These are phyloP conservation scores for Onychostoma macrolepis DNA, from an alignment of 2,113 vertebrate genomes.

Conservation along the genomic window DNA sequence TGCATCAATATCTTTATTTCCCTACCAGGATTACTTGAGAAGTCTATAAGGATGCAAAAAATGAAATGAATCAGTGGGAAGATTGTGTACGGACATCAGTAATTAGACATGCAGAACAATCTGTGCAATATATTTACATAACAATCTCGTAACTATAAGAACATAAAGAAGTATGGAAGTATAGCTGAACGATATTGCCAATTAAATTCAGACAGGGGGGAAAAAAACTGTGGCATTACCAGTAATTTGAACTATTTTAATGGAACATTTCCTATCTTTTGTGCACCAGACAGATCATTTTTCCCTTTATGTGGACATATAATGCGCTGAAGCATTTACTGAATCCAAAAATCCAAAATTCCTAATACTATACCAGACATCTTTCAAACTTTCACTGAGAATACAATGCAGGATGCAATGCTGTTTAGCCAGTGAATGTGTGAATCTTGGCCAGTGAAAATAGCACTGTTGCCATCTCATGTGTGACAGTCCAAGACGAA, in stretches of 20 bases:
- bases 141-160: not conserved
- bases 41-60: not conserved
- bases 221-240: not conserved
- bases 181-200: not conserved
- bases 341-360: not conserved
- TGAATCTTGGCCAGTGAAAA: constrained; percentile 29
- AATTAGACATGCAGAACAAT: not conserved
- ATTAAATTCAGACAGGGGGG: not conserved
- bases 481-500: constrained; percentile 13
- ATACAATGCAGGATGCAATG: not conserved
- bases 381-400: not conserved
- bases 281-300: not conserved
- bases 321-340: not conserved
- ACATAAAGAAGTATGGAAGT: not conserved
- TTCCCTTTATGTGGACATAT: not conserved
- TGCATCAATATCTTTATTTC: not conserved
- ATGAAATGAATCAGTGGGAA: not conserved
- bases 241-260: not conserved
- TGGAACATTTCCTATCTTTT: not conserved
- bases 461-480: constrained; percentile 29
- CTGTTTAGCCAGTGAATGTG: constrained; percentile 3
- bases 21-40: not conserved
- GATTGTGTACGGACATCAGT: not conserved
- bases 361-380: not conserved
- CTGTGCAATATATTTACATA: not conserved